Conservation (phyloP, 2,797 vertebrate species). For the Urophycis tenuis region DNA sequence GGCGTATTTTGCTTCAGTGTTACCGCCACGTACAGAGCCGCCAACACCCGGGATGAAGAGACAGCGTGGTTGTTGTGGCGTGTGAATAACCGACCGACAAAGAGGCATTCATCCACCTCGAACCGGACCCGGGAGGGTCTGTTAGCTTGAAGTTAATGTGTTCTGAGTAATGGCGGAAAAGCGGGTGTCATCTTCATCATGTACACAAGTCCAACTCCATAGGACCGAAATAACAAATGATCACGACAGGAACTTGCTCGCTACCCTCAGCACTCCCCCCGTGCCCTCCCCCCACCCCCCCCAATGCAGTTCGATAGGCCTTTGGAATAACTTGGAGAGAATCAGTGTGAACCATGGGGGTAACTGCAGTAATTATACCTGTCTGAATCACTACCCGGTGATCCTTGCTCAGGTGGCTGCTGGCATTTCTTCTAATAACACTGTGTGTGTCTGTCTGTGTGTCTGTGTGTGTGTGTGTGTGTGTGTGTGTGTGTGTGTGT, state of each 20-base stretch:
- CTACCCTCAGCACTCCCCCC: neutral
- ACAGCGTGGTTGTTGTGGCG: neutral
- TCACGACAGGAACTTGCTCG: neutral
- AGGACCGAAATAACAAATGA: neutral
- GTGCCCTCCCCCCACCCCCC: neutral
- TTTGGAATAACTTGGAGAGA: neutral
- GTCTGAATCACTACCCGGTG: neutral
- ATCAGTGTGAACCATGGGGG: slow-evolving; percentile 13
- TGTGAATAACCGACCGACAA: neutral
- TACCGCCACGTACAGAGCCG: too few species aligned
- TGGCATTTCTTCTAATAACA: neutral
- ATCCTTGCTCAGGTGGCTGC: neutral
- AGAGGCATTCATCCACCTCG: neutral
- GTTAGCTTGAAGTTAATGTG: neutral
- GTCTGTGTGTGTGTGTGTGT: slow-evolving; percentile 6
- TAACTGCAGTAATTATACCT: slow-evolving; percentile 2
- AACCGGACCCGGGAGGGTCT: neutral
- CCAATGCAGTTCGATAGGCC: neutral
- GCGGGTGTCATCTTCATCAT: neutral
- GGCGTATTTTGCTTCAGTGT: too few species aligned
- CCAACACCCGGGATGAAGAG: too few species aligned
- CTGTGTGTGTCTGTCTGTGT: neutral
- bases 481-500: neutral
- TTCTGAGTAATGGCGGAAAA: neutral
- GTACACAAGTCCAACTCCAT: neutral